Evolutionary conservation across 2,113 vertebrate species (phyloP).

Genomic region (Hippocampus zosterae): DNA sequence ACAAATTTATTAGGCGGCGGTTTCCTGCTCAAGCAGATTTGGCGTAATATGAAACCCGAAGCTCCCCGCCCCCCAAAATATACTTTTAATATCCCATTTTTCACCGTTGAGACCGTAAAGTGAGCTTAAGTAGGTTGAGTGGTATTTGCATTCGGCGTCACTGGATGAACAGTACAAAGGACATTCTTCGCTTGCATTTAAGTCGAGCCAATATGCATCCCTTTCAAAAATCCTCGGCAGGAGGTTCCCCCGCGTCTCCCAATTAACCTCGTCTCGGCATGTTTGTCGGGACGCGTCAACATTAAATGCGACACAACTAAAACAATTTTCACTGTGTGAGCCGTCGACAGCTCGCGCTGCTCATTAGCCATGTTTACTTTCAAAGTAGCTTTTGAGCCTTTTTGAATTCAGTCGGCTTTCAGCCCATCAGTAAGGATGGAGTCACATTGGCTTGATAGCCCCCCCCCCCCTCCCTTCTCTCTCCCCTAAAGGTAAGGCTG

Average conservation of each 20-base stretch:
- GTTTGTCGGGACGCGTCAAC: conserved; percentile 18
- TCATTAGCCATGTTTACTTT: conserved; percentile 45
- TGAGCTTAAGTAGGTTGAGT: neutral
- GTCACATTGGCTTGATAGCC: neutral
- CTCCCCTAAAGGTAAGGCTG: neutral
- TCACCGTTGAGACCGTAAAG: conserved; percentile 1
- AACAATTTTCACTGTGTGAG: conserved; percentile 15
- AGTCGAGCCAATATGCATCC: conserved; percentile 6
- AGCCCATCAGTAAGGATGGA: conserved; percentile 13
- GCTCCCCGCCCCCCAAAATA: neutral
- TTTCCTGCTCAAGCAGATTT: neutral
- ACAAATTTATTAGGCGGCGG: neutral
- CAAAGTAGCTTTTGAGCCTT: conserved; percentile 27
- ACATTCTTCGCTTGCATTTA: neutral
- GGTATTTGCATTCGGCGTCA: neutral
- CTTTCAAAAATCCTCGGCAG: conserved; percentile 9
- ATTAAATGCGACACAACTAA: conserved; percentile 29
- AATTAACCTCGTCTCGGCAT: conserved; percentile 34
- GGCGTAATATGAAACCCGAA: neutral
- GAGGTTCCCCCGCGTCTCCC: conserved; percentile 24
- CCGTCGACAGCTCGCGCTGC: conserved; percentile 27
- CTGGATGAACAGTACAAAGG: neutral
- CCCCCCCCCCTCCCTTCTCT: neutral
- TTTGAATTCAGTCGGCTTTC: conserved; percentile 24
- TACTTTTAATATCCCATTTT: neutral